Evolutionary conservation across 2,888 invertebrate genomes (phyloP).

Genomic region (Ichneumon xanthorius): DNA sequence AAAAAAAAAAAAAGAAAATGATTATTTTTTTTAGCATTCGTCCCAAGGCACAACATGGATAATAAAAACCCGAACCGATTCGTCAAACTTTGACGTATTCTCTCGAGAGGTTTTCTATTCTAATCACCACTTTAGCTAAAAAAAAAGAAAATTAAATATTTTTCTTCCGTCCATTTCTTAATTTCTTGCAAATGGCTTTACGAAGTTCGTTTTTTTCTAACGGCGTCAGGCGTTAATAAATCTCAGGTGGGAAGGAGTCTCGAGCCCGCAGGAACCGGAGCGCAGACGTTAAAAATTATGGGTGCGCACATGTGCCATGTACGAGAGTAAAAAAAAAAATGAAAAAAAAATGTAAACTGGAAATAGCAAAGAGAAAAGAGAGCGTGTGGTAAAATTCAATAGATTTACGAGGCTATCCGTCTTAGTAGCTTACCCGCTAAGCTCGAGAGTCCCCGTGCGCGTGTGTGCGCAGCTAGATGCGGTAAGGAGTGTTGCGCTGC

Average conservation of each 20-base stretch:
- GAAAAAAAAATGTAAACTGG: not conserved
- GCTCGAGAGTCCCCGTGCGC: conserved; percentile 28
- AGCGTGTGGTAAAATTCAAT: conserved; percentile 71
- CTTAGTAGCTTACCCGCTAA: conserved; percentile 72
- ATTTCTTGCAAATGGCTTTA: not conserved
- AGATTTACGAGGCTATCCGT: conserved; percentile 82
- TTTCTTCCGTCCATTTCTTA: not conserved
- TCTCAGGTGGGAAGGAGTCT: conserved; percentile 64
- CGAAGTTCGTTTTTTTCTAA: not conserved
- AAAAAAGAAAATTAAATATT: not conserved
- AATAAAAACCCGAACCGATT: not conserved
- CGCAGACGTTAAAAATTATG: conserved; percentile 38
- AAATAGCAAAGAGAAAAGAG: conserved; percentile 55
- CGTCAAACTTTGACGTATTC: not conserved
- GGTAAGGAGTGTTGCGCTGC: conserved; percentile 47
- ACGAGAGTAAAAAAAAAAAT: conserved; percentile 11
- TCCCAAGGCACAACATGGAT: no score
- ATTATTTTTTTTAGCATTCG: no score
- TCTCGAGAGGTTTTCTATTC: not conserved
- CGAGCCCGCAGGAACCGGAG: not conserved
- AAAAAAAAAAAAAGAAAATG: no score
- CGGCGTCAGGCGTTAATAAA: conserved; percentile 69
- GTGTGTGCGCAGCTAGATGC: conserved; percentile 63
- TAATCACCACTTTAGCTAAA: not conserved
- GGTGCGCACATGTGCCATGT: conserved; percentile 20